Evolutionary conservation across 2,888 invertebrate genomes (phyloP), one percentile per base, ranked within the genome.

Genomic region (Microplitis deprimator): DNA sequence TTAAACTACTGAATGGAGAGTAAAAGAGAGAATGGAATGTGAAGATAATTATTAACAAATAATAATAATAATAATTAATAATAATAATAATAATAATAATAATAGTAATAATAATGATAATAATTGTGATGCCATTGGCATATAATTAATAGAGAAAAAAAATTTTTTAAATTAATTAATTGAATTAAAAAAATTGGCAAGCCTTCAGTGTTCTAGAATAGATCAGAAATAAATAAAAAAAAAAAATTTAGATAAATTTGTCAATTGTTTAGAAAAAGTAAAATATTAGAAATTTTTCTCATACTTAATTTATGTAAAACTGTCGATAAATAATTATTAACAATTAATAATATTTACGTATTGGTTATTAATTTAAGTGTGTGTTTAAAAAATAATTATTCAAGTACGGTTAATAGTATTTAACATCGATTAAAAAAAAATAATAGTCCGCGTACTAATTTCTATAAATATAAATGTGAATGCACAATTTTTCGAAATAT

Each of bases 1-100:
- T 80, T 89, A 88, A 88, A 83, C 78, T 81, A 80, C 83, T 83
- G 80, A 78, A 61, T 41, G 67, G 50, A 77, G 60, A 79, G 70
- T 50, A 71, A 6, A 68, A 70, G 59, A 59, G 71, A 78, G n/a
- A 17, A 69, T 67, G 69, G 1, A 5, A 64, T 13, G 59, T 76
- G 38, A 73, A 3, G 67, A 69, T 29, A 29, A 39, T 17, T 29
- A 17, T 62, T 70, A 68, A 40, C 64, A 75, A 20, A 59, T 29
- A 41, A 67, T 40, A 62, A 29, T 68, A 17, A 38, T 72, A 64
- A 77, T 68, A 40, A 68, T 77, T 76, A 74, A 75, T 60, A 60
- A 20, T 41, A 41, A 50, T 50, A 50, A 13, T 50, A 50, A 50
- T 50, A 13, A 50, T 8, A 50, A 50, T 50, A 50, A 50, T 13